A percentile compares a stretch with the other conserved stretches of the same genome.
These are phyloP conservation scores for Pogonomyrmex barbatus DNA, from an alignment of 1,140 invertebrate species.

Conservation along the genomic window DNA sequence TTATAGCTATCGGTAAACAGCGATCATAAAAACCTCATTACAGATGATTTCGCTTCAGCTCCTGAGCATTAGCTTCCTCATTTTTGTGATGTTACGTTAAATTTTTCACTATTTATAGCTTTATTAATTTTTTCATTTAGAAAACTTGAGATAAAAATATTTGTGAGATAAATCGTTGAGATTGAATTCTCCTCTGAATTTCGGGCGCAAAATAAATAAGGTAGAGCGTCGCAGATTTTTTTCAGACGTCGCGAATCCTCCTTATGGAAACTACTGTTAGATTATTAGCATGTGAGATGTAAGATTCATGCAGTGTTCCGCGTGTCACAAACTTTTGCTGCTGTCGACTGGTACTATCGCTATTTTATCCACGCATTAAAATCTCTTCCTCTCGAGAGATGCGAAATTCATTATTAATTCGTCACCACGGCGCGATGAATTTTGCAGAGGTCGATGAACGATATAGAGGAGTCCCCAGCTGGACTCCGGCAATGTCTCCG, in stretches of 20 bases:
- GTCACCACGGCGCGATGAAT: not conserved
- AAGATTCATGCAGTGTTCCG: not conserved
- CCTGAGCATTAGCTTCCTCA: no score
- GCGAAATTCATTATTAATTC: not conserved
- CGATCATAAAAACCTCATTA: not conserved
- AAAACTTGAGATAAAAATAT: not conserved
- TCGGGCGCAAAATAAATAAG: no score
- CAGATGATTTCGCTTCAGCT: no score
- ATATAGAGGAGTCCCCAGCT: not conserved
- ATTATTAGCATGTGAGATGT: not conserved
- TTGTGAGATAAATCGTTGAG: not conserved
- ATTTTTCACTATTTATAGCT: no score
- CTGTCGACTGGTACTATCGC: not conserved
- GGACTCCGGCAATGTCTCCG: not conserved
- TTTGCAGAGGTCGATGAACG: not conserved
- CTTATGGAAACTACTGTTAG: not conserved
- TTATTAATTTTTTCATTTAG: no score
- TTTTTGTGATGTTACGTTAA: no score
- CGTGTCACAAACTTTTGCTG: not conserved
- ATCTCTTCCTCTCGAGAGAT: slow-evolving; percentile 15
- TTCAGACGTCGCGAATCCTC: not conserved
- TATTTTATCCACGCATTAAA: slow-evolving; percentile 24
- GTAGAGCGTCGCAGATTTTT: not conserved
- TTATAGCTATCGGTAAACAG: not conserved
- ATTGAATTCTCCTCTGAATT: no score